These are phyloP conservation scores for Spodoptera exigua DNA, from an alignment of 2,888 invertebrate genomes.

Conservation along the genomic window DNA sequence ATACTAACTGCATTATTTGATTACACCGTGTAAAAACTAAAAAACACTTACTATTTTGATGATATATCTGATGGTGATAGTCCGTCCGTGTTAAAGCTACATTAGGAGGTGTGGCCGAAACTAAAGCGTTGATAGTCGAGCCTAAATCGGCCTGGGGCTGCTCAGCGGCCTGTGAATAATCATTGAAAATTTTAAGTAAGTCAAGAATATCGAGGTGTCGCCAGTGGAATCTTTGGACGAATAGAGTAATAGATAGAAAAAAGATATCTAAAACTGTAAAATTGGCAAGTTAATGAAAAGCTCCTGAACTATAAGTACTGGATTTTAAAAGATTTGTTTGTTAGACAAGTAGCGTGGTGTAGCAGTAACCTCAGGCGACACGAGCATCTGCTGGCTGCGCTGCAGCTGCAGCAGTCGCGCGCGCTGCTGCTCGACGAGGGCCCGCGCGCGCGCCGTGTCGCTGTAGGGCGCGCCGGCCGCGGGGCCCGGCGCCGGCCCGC, in stretches of 20 bases:
- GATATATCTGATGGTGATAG: slow-evolving; percentile 82
- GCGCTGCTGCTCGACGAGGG: slow-evolving; percentile 89
- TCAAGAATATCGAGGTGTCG: no score
- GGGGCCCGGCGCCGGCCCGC: slow-evolving; percentile 47
- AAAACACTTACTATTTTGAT: slow-evolving; percentile 74
- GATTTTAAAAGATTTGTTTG: no score
- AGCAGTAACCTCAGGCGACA: slow-evolving; percentile 85
- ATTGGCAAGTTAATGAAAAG: background rate
- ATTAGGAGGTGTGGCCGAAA: slow-evolving; percentile 96
- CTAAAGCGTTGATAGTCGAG: slow-evolving; percentile 94
- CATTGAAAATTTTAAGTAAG: background rate
- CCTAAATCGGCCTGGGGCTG: slow-evolving; percentile 91
- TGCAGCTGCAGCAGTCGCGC: slow-evolving; percentile 93
- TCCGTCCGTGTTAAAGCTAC: slow-evolving; percentile 94
- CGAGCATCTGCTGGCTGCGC: slow-evolving; percentile 94
- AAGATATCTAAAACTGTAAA: background rate
- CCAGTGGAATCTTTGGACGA: no score
- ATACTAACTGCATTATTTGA: no score
- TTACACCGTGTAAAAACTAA: no score
- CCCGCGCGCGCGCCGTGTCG: slow-evolving; percentile 80
- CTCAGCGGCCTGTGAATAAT: slow-evolving; percentile 87
- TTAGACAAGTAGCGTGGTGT: no score
- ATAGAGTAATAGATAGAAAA: no score
- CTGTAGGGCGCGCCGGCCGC: slow-evolving; percentile 68
- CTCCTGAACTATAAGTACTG: no score